Base-by-base conservation (phyloP, 2,888 invertebrate species). In the Drosophila subquinaria region DNA sequence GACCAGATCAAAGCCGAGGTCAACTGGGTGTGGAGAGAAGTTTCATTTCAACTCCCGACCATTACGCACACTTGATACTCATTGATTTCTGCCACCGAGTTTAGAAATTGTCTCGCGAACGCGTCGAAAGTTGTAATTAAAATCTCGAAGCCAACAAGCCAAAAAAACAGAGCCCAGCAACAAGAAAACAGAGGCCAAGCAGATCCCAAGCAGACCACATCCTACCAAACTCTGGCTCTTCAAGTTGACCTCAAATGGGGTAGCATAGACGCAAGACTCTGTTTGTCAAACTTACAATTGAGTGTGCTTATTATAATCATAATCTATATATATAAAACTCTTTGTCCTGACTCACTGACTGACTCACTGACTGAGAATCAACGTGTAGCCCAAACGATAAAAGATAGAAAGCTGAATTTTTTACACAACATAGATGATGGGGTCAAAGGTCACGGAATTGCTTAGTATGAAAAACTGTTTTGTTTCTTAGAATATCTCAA, bases 81-180 rank as follows among this genome's bases (percentile, higher is more conserved):
- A 80, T 80, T 77, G 80, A 80, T 80, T 74, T 77, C 52, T 48
- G 36, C 10, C 47, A 15, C 15, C 17, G 67, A 40, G 42, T 43
- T 17, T 4, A 36, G 35, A 72, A 83, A 77, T 63, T 73, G 84
- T 83, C 81, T 79, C 74, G 38, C 33, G 77, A 71, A 75, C 61
- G 73, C 84, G 55, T 61, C 70, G 70, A 88, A 88, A 86, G 67
- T 87, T 89, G 88, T 87, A 86, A 86, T 86, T 86, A 89, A 86
- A 86, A 89, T 72, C 89, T 87, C 78, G 69, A 64, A 86, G 68
- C 70, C 53, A 77, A 81, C 84, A 72, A 72, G 59, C 65, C 62
- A 67, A 42, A 59, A 47, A 17, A 27, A 1, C 27, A 0, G 3
- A 0, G 3, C 23, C 23, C 27, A 5, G 11, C 50, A 10, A 38